Conservation (phyloP, 2,888 invertebrate species). For the Neria commutata region DNA sequence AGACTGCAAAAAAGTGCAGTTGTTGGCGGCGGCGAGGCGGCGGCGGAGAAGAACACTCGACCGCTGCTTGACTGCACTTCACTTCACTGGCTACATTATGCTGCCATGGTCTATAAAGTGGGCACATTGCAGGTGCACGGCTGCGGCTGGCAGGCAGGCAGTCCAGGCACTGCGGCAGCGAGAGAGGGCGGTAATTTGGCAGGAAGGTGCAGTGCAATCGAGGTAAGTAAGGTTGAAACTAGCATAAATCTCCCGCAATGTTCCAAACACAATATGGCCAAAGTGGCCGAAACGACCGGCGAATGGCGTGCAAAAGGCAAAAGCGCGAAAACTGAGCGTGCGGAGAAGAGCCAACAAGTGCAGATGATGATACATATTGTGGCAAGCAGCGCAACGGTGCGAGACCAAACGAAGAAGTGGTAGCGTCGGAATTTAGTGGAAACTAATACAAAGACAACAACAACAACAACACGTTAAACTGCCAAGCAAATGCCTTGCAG, state of each 20-base stretch:
- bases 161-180: too few relatives aligned
- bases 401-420: constrained; percentile 15
- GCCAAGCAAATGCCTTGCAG: too few relatives aligned
- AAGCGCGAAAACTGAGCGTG: too few relatives aligned
- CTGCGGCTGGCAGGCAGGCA: constrained; percentile 49
- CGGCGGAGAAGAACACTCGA: constrained; percentile 7
- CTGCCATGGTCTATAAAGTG: constrained; percentile 61
- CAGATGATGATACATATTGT: constrained; percentile 23
- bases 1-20: constrained; percentile 28
- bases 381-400: constrained; percentile 44
- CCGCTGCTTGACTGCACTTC: constrained; percentile 25
- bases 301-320: too few relatives aligned
- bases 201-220: constrained; percentile 22
- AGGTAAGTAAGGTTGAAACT: constrained; percentile 24
- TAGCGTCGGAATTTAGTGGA: too few relatives aligned
- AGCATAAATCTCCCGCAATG: constrained; percentile 47
- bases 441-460: constrained; percentile 24
- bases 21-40: constrained; percentile 13
- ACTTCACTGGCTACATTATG: constrained; percentile 46
- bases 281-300: too few relatives aligned
- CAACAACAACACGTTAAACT: constrained; percentile 22
- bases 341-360: not conserved
- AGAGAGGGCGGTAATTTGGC: not conserved
- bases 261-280: constrained; percentile 38
- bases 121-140: constrained; percentile 61